These are phyloP conservation scores for Carpatolechia fugitivella DNA, from an alignment of 2,888 invertebrate species.

Conservation along the genomic window DNA sequence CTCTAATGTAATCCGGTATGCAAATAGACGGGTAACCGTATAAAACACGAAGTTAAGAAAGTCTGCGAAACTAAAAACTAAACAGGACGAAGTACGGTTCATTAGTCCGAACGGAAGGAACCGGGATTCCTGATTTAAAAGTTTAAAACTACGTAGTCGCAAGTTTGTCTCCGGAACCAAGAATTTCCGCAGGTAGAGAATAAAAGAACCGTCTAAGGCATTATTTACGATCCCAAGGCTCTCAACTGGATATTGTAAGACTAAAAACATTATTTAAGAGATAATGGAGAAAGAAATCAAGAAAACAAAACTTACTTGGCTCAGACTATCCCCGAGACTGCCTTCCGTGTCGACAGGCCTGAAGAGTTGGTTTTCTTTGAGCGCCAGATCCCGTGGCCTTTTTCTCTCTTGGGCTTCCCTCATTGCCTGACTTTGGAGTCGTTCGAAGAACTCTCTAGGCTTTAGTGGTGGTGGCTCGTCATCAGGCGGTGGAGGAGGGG, in stretches of 20 bases:
- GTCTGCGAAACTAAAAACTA: constrained; percentile 49
- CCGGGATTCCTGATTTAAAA: constrained; percentile 39
- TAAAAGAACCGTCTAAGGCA: background rate
- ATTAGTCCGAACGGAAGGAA: constrained; percentile 45
- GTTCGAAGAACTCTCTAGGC: constrained; percentile 77
- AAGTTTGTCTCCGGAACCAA: constrained; percentile 13
- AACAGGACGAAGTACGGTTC: constrained; percentile 48
- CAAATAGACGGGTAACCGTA: constrained; percentile 41
- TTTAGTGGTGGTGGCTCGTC: constrained; percentile 75
- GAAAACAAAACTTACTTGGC: constrained; percentile 57
- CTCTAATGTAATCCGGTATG: constrained; percentile 46
- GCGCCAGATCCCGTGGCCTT: constrained; percentile 46
- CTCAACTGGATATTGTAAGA: background rate
- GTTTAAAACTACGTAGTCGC: constrained; percentile 31
- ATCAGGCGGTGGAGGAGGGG: constrained; percentile 69
- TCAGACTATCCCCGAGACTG: constrained; percentile 72
- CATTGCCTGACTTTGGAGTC: constrained; percentile 73
- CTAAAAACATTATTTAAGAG: background rate
- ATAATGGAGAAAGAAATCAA: background rate
- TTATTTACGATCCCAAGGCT: constrained; percentile 3
- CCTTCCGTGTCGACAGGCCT: constrained; percentile 65
- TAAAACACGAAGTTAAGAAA: constrained; percentile 41
- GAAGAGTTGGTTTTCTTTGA: constrained; percentile 57
- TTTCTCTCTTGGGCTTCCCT: constrained; percentile 63
- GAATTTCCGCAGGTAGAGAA: constrained; percentile 12